Base-by-base conservation (phyloP, 1,140 invertebrate genomes). In the Drosophila nasuta region DNA sequence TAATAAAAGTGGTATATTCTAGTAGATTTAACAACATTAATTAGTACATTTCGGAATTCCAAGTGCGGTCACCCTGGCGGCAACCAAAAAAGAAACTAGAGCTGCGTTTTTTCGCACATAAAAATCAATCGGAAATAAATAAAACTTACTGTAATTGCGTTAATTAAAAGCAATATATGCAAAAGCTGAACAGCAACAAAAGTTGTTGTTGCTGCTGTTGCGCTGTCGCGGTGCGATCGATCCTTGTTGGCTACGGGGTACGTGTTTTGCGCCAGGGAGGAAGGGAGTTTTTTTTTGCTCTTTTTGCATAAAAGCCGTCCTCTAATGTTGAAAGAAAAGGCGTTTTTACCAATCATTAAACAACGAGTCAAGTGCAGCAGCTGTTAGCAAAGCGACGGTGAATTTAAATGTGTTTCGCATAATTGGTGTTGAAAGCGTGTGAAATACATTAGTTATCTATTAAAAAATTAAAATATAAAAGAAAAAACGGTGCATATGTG, bases 171-270 rank as follows among this genome's bases (percentile, higher is more conserved):
- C 33, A 60, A 66, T 75, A 57, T 87, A 88, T 88, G 83, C 80
- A 71, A 88, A 88, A 81, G 85, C 73, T 52, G 51, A 79, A 75
- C 64, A 80, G 77, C 83, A 68, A 77, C 75, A 73, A 83, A 68
- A 83, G 59, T 75, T 83, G 83, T 88, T 88, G 83, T 85, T 89
- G 85, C 68, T 89, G 85, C 81, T 79, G 81, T 72, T 89, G 85
- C 85, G 75, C 71, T 76, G 85, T 69, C 80, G 85, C 75, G 67
- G 79, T 79, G 73, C 66, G 83, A 80, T 79, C 73, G 80, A 88
- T 88, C 85, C 64, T 77, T 68, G 75, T 77, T 73, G 69, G 74
- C 62, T 76, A 66, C 73, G 82, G 82, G 82, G 82, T 87, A 82
- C 69, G 83, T 87, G 65, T 76, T 25, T 76, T 63, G 62, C 48